A percentile compares a stretch with the other conserved stretches of the same genome.
Conservation (phyloP, 2,797 vertebrate genomes). For the Thaleichthys pacificus region DNA sequence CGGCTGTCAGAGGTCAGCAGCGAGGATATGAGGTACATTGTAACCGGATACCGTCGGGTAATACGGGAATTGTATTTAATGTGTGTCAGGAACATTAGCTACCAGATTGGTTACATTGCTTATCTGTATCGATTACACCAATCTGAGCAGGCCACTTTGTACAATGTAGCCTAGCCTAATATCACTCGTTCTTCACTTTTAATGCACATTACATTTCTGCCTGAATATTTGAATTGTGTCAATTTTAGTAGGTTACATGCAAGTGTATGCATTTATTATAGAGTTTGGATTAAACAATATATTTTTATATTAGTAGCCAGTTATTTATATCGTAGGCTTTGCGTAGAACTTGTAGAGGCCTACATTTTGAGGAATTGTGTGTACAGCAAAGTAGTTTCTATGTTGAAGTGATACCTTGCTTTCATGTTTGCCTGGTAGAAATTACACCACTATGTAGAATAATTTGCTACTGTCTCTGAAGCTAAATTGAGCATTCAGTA, state of each 20-base stretch:
- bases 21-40: constrained; percentile 52
- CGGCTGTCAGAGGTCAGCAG: constrained; percentile 57
- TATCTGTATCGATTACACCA: neutral
- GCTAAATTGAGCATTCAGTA: neutral
- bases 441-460: neutral
- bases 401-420: neutral
- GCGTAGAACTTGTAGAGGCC: no score
- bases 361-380: no score
- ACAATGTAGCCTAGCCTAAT: neutral
- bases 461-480: neutral
- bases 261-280: neutral
- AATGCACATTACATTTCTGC: neutral
- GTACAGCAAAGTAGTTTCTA: no score
- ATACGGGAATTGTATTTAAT: constrained; percentile 34
- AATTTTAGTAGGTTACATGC: neutral
- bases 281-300: no score
- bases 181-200: neutral
- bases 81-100: neutral
- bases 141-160: neutral
- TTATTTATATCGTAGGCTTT: no score
- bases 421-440: neutral
- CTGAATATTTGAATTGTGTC: neutral
- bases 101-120: neutral
- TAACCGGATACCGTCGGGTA: constrained; percentile 64
- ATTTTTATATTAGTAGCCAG: no score